phyloP scores from a whole-genome alignment of 2,113 vertebrate species.

The Loxodonta africana region DNA sequence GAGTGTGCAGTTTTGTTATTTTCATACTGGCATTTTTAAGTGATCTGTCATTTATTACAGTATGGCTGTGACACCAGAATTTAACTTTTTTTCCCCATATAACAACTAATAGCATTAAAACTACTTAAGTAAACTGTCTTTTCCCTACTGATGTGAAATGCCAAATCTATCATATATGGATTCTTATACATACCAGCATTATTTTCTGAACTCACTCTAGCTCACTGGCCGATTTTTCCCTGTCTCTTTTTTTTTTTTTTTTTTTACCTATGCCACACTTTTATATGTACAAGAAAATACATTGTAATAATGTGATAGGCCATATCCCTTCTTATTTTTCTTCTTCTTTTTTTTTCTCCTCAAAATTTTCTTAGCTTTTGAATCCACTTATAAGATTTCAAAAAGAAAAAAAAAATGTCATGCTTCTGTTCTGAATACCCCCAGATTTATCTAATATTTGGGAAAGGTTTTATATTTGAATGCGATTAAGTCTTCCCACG shows the following conservation, averaged over 20 bases:
- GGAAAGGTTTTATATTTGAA: constrained; percentile 14
- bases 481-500: neutral
- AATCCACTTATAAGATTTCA: neutral
- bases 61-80: neutral
- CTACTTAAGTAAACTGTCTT: neutral
- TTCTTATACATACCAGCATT: neutral
- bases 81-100: neutral
- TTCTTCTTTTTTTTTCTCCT: neutral
- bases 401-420: neutral
- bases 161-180: neutral
- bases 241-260: neutral
- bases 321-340: neutral
- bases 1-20: neutral
- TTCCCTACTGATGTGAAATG: neutral
- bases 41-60: neutral
- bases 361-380: constrained; percentile 12
- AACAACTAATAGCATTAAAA: neutral
- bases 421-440: neutral
- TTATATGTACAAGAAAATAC: neutral
- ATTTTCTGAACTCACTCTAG: neutral
- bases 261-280: neutral
- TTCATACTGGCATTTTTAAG: constrained; percentile 8
- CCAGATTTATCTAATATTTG: neutral
- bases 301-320: neutral
- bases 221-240: neutral